These are phyloP conservation scores for Gerris buenoi DNA, from an alignment of 1,140 invertebrate genomes.

Conservation along the genomic window DNA sequence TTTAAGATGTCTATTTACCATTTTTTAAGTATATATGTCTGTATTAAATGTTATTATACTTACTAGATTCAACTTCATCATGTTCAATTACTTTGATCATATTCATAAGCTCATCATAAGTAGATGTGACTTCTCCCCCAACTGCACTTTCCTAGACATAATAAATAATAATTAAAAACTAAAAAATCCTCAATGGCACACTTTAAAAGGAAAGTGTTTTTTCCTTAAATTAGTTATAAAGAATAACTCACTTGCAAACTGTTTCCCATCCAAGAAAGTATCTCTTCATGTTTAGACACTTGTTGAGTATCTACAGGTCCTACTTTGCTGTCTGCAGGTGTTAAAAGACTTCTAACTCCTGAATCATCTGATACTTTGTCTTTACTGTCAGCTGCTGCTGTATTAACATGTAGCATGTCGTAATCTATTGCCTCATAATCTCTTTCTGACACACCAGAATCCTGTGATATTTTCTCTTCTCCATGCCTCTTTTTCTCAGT, in stretches of 20 bases:
- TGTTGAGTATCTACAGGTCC: not conserved
- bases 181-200: too few relatives aligned
- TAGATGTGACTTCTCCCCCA: constrained; percentile 6
- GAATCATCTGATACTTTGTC: not conserved
- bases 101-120: constrained; percentile 22
- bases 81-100: constrained; percentile 23
- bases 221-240: too few relatives aligned
- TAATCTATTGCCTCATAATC: not conserved
- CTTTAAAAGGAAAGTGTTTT: too few relatives aligned
- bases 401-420: not conserved
- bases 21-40: too few relatives aligned
- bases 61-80: constrained; percentile 21
- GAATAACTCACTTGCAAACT: constrained; percentile 3
- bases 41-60: too few relatives aligned
- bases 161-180: too few relatives aligned
- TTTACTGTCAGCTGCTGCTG: not conserved
- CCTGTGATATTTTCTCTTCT: not conserved
- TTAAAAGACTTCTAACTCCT: not conserved
- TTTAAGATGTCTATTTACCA: too few relatives aligned
- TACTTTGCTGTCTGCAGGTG: not conserved
- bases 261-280: constrained; percentile 13
- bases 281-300: constrained; percentile 13
- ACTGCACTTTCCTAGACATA: constrained; percentile 7
- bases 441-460: not conserved
- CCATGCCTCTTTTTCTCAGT: not conserved